Evolutionary conservation across 2,888 invertebrate species (phyloP), one percentile per base, ranked within the genome.

Genomic region (Lasioglossum oenotherae): DNA sequence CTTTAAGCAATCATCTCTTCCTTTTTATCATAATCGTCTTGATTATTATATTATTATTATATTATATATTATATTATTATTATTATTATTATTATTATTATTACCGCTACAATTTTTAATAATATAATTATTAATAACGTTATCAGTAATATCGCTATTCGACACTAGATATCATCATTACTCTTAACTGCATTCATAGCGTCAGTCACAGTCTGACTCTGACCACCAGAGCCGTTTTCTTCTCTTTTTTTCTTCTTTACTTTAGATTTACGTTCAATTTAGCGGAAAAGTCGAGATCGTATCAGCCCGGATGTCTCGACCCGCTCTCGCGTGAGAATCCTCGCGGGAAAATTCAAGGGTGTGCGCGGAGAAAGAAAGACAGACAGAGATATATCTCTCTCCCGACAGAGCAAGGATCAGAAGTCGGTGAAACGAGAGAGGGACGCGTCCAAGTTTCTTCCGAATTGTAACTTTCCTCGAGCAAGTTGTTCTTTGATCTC

Each of bases 401-500:
- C 46, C 31, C 2, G 35, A 49, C 72, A 14, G 44, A 60, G 64
- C 72, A n/a, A 19, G 74, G 46, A 79, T 44, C 44, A 23, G 53
- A 16, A 41, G 64, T 16, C 38, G 75, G 14, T 5, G 35, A 27
- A 75, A 72, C 78, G 74, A 60, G 44, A 69, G 46, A 69, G 46
- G 75, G 46, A 31, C 81, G 77, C 23, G 84, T 81, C 84, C 73
- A 84, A 87, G 86, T 84, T 78, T 86, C 84, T 86, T 86, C 83
- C 84, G 78, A 88, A 86, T 87, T 69, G 75, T 80, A 57, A 87
- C 84, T 86, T 81, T 83, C 80, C 69, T 83, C 79, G 84, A 64
- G 85, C 77, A 49, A 85, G 72, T 89, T 82, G 81, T 89, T 80
- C 80, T 80, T 86, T 88, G 90, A 90, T 90, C 89, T 90, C 89